Evolutionary conservation across 2,113 vertebrate species (phyloP).

Genomic region (Lagopus muta): DNA sequence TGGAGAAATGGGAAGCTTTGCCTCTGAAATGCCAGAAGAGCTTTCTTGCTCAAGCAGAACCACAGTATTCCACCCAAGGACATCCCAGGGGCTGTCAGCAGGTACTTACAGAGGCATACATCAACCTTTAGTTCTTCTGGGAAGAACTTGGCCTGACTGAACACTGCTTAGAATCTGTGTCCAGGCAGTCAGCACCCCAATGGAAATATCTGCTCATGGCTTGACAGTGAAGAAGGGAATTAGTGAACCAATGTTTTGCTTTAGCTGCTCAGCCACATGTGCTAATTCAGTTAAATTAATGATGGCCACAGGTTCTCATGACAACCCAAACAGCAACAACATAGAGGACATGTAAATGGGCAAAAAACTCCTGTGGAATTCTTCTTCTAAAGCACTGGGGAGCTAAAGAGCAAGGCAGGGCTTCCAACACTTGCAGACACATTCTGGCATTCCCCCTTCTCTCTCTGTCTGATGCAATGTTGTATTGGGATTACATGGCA

Average conservation of each 20-base stretch:
- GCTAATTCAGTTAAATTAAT: not conserved
- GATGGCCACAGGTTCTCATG: not conserved
- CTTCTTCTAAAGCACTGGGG: not conserved
- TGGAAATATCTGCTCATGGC: not conserved
- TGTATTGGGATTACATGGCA: not conserved
- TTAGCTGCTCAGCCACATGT: not conserved
- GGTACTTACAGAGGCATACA: not conserved
- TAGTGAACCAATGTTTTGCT: not conserved
- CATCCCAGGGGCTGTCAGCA: not conserved
- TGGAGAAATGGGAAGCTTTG: not conserved
- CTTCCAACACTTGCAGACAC: not conserved
- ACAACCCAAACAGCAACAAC: conserved; percentile 26
- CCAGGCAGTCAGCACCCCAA: not conserved
- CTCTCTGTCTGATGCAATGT: not conserved
- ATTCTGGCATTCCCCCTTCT: not conserved
- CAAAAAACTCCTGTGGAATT: not conserved
- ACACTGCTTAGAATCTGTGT: not conserved
- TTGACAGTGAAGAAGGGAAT: not conserved
- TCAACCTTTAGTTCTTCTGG: not conserved
- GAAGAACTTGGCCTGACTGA: not conserved
- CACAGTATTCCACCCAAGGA: rapidly evolving
- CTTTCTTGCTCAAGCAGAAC: not conserved
- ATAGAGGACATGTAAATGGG: not conserved
- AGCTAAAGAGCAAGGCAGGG: rapidly evolving
- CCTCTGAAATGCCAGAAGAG: not conserved